phyloP scores from a whole-genome alignment of 1,140 invertebrate species.

The Propsilocerus akamusi region DNA sequence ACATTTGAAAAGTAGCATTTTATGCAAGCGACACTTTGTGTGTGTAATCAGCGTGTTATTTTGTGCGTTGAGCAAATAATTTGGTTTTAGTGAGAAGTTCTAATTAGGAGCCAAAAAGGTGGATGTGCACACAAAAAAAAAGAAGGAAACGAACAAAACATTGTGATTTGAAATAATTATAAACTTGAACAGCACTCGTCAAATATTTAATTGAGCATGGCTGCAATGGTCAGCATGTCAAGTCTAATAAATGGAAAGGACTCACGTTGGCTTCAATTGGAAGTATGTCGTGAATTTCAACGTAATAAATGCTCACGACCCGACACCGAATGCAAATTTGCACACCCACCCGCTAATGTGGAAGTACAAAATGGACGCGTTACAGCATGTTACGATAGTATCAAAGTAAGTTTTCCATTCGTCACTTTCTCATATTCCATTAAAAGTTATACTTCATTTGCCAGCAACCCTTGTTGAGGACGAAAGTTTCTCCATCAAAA shows the following conservation, averaged over 20 bases:
- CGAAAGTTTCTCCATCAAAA: neutral
- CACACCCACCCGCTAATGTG: constrained; percentile 91
- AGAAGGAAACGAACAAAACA: neutral
- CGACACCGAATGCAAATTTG: constrained; percentile 97
- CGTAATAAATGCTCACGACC: constrained; percentile 92
- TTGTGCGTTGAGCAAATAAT: neutral
- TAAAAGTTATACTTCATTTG: neutral
- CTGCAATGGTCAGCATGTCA: constrained; percentile 85
- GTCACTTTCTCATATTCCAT: neutral
- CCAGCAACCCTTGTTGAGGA: neutral
- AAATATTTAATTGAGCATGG: too few relatives aligned
- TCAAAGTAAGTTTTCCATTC: constrained; percentile 64
- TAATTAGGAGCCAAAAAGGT: neutral
- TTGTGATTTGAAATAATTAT: neutral
- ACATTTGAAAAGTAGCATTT: too few relatives aligned
- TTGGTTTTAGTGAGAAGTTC: neutral
- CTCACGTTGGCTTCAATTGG: constrained; percentile 93
- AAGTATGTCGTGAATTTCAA: constrained; percentile 97
- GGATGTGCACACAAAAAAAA: neutral
- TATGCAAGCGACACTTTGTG: too few relatives aligned
- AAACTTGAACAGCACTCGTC: too few relatives aligned
- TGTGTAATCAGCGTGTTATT: neutral
- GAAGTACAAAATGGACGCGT: constrained; percentile 97
- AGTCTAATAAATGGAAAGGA: constrained; percentile 90
- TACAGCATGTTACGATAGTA: constrained; percentile 97